Evolutionary conservation across 1,140 invertebrate species (phyloP).

Genomic region (Stegodyphus mimosarum): DNA sequence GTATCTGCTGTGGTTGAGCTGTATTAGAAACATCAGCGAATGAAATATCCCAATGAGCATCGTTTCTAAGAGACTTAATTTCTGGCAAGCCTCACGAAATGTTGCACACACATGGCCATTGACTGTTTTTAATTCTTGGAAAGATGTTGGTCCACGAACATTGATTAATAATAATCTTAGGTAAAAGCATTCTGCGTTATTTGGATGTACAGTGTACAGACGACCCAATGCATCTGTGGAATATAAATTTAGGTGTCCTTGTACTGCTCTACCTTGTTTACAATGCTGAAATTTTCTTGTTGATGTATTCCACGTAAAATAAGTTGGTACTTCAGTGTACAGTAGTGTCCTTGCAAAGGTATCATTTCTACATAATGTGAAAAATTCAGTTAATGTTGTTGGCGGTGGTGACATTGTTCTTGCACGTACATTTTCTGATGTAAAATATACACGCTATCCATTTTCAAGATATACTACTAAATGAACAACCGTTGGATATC

Average conservation of each 20-base stretch:
- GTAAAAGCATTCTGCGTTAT: slow-evolving; percentile 65
- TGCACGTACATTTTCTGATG: slow-evolving; percentile 35
- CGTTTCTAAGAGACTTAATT: slow-evolving; percentile 67
- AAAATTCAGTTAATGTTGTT: slow-evolving; percentile 9
- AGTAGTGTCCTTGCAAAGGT: slow-evolving; percentile 16
- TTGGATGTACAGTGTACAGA: slow-evolving; percentile 67
- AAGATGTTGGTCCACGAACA: slow-evolving; percentile 62
- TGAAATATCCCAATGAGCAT: slow-evolving; percentile 64
- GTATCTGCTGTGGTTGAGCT: slow-evolving; percentile 23
- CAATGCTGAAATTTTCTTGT: neutral
- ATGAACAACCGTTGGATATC: slow-evolving; percentile 62
- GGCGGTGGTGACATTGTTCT: slow-evolving; percentile 12
- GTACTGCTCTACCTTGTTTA: slow-evolving; percentile 56
- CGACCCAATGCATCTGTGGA: slow-evolving; percentile 63
- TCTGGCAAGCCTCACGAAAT: slow-evolving; percentile 64
- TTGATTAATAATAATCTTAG: slow-evolving; percentile 65
- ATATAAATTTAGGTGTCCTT: slow-evolving; percentile 63
- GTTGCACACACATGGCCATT: slow-evolving; percentile 61
- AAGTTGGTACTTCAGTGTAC: slow-evolving; percentile 11
- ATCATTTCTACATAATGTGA: neutral
- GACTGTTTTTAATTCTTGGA: slow-evolving; percentile 63
- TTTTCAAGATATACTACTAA: slow-evolving; percentile 65
- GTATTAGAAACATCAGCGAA: slow-evolving; percentile 16
- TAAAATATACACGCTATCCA: slow-evolving; percentile 62
- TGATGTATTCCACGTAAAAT: slow-evolving; percentile 19